Conservation (phyloP, 2,888 invertebrate genomes). For the Agapostemon virescens region DNA sequence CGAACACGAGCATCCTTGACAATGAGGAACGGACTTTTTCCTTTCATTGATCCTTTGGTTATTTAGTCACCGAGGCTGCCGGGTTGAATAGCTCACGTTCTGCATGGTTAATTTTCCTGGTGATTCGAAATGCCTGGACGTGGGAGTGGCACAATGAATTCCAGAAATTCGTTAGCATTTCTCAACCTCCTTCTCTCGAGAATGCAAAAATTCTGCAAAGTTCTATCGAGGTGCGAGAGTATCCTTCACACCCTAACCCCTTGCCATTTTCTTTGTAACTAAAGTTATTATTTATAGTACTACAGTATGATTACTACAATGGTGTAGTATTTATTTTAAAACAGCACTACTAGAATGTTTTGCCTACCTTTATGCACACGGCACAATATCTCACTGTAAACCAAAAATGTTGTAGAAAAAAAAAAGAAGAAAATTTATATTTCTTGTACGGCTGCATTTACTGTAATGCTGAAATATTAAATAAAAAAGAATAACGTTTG, state of each 20-base stretch:
- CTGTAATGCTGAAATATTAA: too few species aligned
- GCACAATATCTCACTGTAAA: too few species aligned
- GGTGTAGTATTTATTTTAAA: too few species aligned
- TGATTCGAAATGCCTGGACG: neutral
- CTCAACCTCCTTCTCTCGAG: neutral
- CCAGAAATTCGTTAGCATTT: slow-evolving; percentile 7
- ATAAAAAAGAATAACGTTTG: too few species aligned
- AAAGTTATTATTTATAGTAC: too few species aligned
- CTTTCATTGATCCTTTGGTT: slow-evolving; percentile 9
- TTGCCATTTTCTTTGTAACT: too few species aligned
- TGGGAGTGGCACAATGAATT: neutral
- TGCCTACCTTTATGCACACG: too few species aligned
- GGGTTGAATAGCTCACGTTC: slow-evolving; percentile 6
- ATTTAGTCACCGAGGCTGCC: slow-evolving; percentile 1
- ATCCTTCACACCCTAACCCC: neutral
- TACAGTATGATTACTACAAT: too few species aligned
- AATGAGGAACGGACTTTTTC: slow-evolving; percentile 29
- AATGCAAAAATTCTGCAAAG: neutral
- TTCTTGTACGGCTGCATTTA: too few species aligned
- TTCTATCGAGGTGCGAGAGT: neutral
- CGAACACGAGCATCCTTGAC: slow-evolving; percentile 47
- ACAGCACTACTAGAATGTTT: too few species aligned
- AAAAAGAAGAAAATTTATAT: too few species aligned
- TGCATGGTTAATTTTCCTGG: neutral
- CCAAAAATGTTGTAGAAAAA: too few species aligned